Evolutionary conservation across 2,888 invertebrate species (phyloP).

Genomic region (Melanargia galathea): DNA sequence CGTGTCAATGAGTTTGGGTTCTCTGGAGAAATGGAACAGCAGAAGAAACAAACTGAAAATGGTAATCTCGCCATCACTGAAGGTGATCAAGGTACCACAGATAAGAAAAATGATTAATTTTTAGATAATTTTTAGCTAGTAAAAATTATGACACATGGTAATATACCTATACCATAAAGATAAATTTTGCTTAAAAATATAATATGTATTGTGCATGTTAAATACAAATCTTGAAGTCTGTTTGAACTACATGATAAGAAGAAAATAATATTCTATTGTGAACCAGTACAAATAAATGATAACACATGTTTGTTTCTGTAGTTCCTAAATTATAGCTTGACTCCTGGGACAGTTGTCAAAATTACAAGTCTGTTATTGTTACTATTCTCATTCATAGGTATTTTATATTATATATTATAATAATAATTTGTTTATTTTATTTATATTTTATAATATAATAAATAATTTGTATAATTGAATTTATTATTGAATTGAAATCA

Average conservation of each 20-base stretch:
- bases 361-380: too few relatives aligned
- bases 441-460: too few relatives aligned
- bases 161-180: not conserved
- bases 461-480: too few relatives aligned
- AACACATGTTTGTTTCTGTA: not conserved
- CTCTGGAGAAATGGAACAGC: conserved; percentile 93
- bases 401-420: too few relatives aligned
- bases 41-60: conserved; percentile 66
- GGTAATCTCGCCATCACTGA: conserved; percentile 64
- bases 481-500: too few relatives aligned
- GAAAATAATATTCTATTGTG: conserved; percentile 15
- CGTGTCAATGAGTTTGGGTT: conserved; percentile 99
- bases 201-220: conserved; percentile 6
- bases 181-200: conserved; percentile 15
- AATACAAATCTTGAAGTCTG: conserved; percentile 13
- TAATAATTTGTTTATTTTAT: too few relatives aligned
- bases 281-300: conserved; percentile 21
- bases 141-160: conserved; percentile 30
- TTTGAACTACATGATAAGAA: conserved; percentile 20
- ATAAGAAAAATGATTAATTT: conserved; percentile 76
- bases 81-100: conserved; percentile 53
- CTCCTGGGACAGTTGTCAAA: too few relatives aligned
- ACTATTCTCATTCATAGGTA: too few relatives aligned
- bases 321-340: too few relatives aligned
- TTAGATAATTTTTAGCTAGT: conserved; percentile 40